Conservation (phyloP, 2,888 invertebrate species). For the Malacosoma neustria region DNA sequence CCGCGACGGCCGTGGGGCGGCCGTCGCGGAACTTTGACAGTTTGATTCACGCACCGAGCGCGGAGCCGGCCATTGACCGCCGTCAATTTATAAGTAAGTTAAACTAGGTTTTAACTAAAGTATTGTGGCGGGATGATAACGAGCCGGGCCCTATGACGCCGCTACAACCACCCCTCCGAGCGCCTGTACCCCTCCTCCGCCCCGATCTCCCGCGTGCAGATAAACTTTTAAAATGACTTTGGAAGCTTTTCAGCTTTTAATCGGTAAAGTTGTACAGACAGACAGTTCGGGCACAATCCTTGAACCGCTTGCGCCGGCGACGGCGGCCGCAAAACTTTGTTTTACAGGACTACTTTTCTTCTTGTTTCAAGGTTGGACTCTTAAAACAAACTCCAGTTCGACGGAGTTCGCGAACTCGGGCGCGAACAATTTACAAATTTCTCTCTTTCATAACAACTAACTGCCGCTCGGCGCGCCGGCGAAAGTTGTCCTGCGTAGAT, state of each 20-base stretch:
- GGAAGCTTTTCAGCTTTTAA: slow-evolving; percentile 77
- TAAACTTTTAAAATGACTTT: slow-evolving; percentile 77
- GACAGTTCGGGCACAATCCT: slow-evolving; percentile 76
- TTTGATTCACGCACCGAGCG: slow-evolving; percentile 44
- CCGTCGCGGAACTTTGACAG: slow-evolving; percentile 52
- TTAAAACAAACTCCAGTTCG: slow-evolving; percentile 76
- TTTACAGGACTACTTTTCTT: slow-evolving; percentile 77
- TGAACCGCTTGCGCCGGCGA: slow-evolving; percentile 76
- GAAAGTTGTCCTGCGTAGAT: slow-evolving; percentile 77
- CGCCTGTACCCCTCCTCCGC: slow-evolving; percentile 40
- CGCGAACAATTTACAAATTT: slow-evolving; percentile 77
- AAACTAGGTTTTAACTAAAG: slow-evolving; percentile 70
- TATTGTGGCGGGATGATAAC: slow-evolving; percentile 65
- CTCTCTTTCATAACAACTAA: slow-evolving; percentile 77
- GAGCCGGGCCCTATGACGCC: slow-evolving; percentile 49
- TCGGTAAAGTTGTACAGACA: slow-evolving; percentile 77
- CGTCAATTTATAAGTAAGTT: slow-evolving; percentile 66
- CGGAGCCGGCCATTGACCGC: slow-evolving; percentile 43
- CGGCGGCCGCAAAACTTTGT: slow-evolving; percentile 77
- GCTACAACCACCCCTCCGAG: slow-evolving; percentile 37
- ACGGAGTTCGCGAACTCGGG: slow-evolving; percentile 76
- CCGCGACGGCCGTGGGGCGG: slow-evolving; percentile 14
- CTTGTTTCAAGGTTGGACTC: slow-evolving; percentile 77
- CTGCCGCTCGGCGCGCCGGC: slow-evolving; percentile 73
- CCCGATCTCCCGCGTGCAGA: slow-evolving; percentile 63